Evolutionary conservation across 2,113 vertebrate genomes (phyloP), one percentile per base, ranked within the genome.

Genomic region (Ibidorhyncha struthersii): DNA sequence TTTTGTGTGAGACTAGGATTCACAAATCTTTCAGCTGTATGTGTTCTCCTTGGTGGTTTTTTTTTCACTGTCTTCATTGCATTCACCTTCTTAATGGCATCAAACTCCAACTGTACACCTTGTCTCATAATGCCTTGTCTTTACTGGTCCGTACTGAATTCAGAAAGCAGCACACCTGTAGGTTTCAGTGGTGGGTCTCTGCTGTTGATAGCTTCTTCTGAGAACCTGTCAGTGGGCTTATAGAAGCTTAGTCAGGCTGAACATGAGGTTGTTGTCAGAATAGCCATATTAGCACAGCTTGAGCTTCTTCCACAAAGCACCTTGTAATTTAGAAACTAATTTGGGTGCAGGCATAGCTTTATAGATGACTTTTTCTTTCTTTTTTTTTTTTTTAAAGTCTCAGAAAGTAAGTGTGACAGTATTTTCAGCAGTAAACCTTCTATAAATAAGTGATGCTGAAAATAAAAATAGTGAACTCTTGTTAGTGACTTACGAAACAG

Each of bases 41-140:
- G 4, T 82, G 7, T 71, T 29, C 18, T 74, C 34, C 30, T 27
- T 91, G n/a, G 4, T 32, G 32, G 18, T 0, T 2, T 43, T 67
- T 63, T 25, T 21, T 25, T 5, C 12, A 10, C 12, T 20, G 0
- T 29, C 9, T 65, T 86, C 22, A 19, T 63, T 41, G 7, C 58
- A 38, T 72, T 72, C 79, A 25, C 43, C 29, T 18, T 27, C 38
- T 82, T 59, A 50, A 29, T 53, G 56, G 11, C 52, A 41, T 76
- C 52, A 36, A 11, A 3, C 8, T 70, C 41, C 9, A 45, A 0
- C 3, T 67, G 34, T 53, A n/a, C 12, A 32, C n/a, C 9, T 49
- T 43, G 59, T 29, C 36, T 91, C 30, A 14, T 7, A 50, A 21
- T 32, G 14, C 32, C 49, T 80, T 93, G 26, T 50, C 49, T 95